phyloP scores from a whole-genome alignment of 2,113 vertebrate species.

The Perognathus longimembris region DNA sequence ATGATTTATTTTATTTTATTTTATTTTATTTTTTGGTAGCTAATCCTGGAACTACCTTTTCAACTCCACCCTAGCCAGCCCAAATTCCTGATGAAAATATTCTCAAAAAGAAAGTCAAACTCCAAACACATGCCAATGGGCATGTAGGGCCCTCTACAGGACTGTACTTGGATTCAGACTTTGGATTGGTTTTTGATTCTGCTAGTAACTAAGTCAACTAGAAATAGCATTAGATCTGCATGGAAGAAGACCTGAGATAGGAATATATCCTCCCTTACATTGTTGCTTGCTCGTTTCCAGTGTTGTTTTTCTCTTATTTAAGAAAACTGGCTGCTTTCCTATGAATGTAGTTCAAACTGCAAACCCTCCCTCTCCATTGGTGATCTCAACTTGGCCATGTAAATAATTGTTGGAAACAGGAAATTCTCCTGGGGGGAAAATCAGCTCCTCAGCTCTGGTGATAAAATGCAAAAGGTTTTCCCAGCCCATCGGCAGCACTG shows the following conservation, averaged over 20 bases:
- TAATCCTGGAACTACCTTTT: not conserved
- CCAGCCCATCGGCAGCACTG: slow-evolving; percentile 47
- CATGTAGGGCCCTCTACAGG: not conserved
- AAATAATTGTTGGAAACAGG: slow-evolving; percentile 70
- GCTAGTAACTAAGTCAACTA: not conserved
- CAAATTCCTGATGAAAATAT: not conserved
- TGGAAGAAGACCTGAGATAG: not conserved
- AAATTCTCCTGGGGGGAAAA: slow-evolving; percentile 73
- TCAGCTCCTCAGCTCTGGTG: slow-evolving; percentile 74
- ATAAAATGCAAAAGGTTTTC: slow-evolving; percentile 71
- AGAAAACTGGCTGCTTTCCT: slow-evolving; percentile 57
- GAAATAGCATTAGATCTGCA: not conserved
- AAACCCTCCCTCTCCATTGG: slow-evolving; percentile 65
- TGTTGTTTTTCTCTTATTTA: slow-evolving; percentile 31
- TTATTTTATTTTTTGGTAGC: not conserved
- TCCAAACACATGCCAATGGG: not conserved
- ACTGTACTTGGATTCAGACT: not conserved
- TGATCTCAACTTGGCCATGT: slow-evolving; percentile 72
- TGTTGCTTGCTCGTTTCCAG: not conserved
- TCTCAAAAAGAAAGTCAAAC: not conserved
- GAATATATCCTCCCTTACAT: not conserved
- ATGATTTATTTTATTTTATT: not conserved
- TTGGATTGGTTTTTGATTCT: not conserved
- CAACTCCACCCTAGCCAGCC: not conserved
- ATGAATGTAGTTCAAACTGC: slow-evolving; percentile 72